Conservation (phyloP, 2,888 invertebrate genomes). For the Acronicta alni region DNA sequence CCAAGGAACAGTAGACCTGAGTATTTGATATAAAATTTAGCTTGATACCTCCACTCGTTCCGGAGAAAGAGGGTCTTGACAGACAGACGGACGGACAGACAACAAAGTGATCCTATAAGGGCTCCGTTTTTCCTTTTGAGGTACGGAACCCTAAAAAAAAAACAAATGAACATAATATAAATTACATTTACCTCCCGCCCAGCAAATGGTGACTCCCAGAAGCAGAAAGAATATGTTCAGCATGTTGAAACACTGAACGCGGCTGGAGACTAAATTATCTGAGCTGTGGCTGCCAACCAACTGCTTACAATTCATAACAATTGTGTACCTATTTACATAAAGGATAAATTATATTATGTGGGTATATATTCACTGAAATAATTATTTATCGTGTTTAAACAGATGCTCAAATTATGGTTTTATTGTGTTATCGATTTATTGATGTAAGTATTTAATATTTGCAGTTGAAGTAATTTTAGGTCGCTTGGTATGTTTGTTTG, state of each 20-base stretch:
- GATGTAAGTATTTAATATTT: neutral
- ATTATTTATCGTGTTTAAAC: constrained; percentile 26
- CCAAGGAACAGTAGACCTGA: no score
- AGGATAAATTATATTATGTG: constrained; percentile 3
- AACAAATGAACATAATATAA: neutral
- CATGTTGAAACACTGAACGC: constrained; percentile 11
- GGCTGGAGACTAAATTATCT: neutral
- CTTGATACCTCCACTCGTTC: no score
- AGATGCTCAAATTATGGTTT: constrained; percentile 14
- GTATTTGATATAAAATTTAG: no score
- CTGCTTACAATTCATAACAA: neutral
- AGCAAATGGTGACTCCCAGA: neutral
- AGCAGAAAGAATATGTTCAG: constrained; percentile 6
- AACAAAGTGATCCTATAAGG: no score
- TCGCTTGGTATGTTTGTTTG: constrained; percentile 8
- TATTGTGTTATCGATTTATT: constrained; percentile 21
- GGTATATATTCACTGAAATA: constrained; percentile 12
- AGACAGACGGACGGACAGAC: no score
- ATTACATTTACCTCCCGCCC: constrained; percentile 32
- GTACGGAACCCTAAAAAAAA: no score
- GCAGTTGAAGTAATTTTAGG: neutral
- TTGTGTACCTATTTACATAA: constrained; percentile 7
- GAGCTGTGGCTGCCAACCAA: neutral
- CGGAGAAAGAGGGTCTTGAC: no score
- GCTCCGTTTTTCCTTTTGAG: no score